phyloP scores from a whole-genome alignment of 2,888 invertebrate species.

The Abscondita cerata region DNA sequence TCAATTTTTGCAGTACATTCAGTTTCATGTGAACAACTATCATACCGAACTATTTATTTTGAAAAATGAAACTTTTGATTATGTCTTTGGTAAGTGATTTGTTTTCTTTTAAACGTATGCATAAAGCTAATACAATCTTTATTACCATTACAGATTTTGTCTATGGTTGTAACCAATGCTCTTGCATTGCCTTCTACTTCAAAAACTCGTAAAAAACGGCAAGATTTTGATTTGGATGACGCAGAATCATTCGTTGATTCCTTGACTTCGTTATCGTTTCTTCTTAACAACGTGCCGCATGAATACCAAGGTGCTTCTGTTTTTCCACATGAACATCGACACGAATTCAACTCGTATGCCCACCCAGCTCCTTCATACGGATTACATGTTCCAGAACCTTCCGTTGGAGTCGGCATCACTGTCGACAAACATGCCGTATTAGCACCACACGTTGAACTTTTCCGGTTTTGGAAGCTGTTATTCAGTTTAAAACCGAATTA shows the following conservation, averaged over 20 bases:
- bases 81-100: too few species aligned
- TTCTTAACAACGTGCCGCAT: neutral
- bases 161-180: neutral
- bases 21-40: too few species aligned
- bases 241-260: neutral
- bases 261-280: neutral
- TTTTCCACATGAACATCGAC: neutral
- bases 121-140: too few species aligned
- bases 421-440: conserved; percentile 16
- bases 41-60: too few species aligned
- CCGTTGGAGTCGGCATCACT: neutral
- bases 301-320: too few species aligned
- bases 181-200: neutral
- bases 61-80: too few species aligned
- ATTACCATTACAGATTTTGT: too few species aligned
- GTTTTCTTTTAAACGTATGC: too few species aligned
- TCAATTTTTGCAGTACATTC: too few species aligned
- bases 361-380: too few species aligned
- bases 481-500: conserved; percentile 44
- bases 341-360: neutral
- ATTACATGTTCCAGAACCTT: neutral
- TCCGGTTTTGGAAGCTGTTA: conserved; percentile 43
- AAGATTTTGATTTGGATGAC: neutral
- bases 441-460: conserved; percentile 43
- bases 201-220: neutral